Base-by-base conservation (phyloP, 30 jellyfish, hydroid and myxozoan species). In the Cassiopea andromeda region DNA sequence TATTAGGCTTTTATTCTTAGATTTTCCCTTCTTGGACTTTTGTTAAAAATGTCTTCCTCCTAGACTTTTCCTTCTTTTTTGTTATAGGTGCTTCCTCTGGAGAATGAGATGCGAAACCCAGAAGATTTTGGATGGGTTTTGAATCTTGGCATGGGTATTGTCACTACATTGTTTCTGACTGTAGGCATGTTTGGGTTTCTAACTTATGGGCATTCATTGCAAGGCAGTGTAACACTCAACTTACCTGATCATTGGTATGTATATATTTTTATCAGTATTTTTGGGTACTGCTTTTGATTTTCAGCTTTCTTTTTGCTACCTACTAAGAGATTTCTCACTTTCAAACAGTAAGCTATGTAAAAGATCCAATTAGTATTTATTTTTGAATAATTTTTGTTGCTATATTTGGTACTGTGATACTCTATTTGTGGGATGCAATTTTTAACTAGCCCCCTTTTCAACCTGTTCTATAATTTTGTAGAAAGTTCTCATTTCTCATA, bases 51-150 rank as follows among this genome's bases (percentile, higher is more conserved):
- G 43, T 49, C 58, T 48, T 27, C 50, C 6, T 1, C 79, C 60
- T 15, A 3, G 10, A 54, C 64, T 54, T 6, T 5, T 13, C 2
- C 73, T 5, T 64, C 27, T 76, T 75, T 75, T 47, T 47, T 73
- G n/a, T 66, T 71, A 8, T 60, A 96, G 99, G 98, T 96, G 10
- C 91, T 96, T 8, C 99, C 99, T 15, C 94, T 96, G 14, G 98
- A 92, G 60, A 96, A 96, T 73, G 99, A 96, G 45, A 92, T 96
- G 97, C 69, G 90, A 61, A 88, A 92, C 77, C 99, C 99, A 3
- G 98, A 96, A 84, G 99, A 96, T 74, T 96, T 96, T 78, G 97
- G 94, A 46, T 96, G 98, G 97, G 99, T 96, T 16, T 45, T 96
- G 57, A 96, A 96, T 71, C 72, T 96, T 81, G 98, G 99, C 7